Conservation (phyloP, 2,113 vertebrate genomes). For the Halichoerus grypus region DNA sequence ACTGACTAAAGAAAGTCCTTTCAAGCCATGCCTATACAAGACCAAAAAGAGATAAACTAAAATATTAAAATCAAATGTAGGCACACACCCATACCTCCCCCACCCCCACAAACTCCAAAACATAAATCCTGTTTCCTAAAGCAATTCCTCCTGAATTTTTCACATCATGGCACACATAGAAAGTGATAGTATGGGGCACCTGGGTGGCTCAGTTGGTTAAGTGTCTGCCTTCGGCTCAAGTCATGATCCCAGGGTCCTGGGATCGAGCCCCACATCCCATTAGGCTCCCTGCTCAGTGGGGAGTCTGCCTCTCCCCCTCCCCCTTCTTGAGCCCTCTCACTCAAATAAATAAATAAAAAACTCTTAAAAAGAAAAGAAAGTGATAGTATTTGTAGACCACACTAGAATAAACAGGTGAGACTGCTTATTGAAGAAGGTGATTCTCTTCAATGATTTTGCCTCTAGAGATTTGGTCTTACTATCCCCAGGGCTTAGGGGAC, state of each 20-base stretch:
- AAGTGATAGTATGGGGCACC: not conserved
- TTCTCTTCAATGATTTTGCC: not conserved
- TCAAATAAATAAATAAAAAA: not conserved
- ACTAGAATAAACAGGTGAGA: not conserved
- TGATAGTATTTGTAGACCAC: not conserved
- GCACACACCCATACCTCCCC: not conserved
- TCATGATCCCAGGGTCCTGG: not conserved
- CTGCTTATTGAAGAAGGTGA: not conserved
- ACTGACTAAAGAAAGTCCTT: not conserved
- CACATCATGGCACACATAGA: not conserved
- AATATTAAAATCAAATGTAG: not conserved
- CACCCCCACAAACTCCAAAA: not conserved
- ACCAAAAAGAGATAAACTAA: not conserved
- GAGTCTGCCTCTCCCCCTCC: not conserved
- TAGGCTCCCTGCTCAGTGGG: not conserved
- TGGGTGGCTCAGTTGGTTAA: not conserved
- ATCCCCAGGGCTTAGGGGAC: not conserved
- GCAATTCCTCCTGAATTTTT: not conserved
- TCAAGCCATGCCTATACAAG: not conserved
- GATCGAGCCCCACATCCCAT: not conserved
- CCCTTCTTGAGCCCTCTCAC: no score
- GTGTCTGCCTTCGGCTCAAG: not conserved
- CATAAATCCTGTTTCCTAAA: not conserved
- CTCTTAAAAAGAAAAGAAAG: not conserved
- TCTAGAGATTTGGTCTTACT: not conserved